Conservation (phyloP, 2,113 vertebrate genomes). For the Gymnorhina tibicen region DNA sequence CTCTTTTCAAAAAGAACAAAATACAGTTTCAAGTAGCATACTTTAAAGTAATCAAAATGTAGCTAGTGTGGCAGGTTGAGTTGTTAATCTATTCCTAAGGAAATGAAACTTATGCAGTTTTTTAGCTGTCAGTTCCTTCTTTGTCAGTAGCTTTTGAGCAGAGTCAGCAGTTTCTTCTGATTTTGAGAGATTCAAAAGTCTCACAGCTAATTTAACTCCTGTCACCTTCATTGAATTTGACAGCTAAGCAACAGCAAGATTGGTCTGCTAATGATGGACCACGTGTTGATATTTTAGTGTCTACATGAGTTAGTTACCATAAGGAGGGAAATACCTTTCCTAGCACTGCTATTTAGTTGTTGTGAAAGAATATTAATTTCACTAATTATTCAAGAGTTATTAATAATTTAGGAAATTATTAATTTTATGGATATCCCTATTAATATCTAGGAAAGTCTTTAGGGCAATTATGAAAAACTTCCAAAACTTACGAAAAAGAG, state of each 20-base stretch:
- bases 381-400: neutral
- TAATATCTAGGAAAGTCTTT: neutral
- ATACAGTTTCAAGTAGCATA: neutral
- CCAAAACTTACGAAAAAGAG: neutral
- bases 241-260: neutral
- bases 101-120: neutral
- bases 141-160: neutral
- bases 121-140: neutral
- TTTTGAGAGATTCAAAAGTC: neutral
- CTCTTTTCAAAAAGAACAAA: neutral
- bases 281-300: neutral
- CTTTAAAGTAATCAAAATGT: neutral
- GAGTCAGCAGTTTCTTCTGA: neutral
- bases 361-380: neutral
- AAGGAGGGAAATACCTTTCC: neutral
- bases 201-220: neutral
- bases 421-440: neutral
- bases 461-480: neutral
- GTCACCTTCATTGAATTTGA: neutral
- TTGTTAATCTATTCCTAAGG: slow-evolving; percentile 11
- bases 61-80: neutral
- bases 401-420: neutral
- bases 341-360: neutral
- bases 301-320: neutral
- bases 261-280: neutral